phyloP scores from a whole-genome alignment of 2,888 invertebrate species.

The Nysson spinosus region DNA sequence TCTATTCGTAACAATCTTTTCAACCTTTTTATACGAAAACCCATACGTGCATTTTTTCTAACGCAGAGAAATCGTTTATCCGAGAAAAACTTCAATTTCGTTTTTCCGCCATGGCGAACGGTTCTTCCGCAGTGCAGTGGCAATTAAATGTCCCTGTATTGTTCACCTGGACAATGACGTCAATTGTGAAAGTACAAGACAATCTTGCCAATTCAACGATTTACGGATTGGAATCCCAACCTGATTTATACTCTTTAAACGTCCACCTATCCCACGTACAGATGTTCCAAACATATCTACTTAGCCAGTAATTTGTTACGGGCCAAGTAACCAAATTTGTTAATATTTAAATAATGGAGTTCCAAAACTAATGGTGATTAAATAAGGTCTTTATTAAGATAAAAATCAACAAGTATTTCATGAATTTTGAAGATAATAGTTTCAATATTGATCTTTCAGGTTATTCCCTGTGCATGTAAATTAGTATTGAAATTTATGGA shows the following conservation, averaged over 20 bases:
- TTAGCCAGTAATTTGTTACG: no score
- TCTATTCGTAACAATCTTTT: neutral
- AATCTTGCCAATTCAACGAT: neutral
- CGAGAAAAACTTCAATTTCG: neutral
- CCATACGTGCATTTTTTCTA: neutral
- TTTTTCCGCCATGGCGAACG: conserved; percentile 3
- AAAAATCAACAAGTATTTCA: no score
- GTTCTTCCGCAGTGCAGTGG: conserved; percentile 43
- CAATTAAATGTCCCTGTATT: conserved; percentile 34
- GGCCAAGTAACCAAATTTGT: no score
- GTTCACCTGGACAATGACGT: conserved; percentile 13
- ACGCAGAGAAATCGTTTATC: neutral
- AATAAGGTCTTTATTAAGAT: no score
- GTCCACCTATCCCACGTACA: no score
- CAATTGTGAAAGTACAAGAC: neutral
- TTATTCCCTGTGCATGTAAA: no score
- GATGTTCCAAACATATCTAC: no score
- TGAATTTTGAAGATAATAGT: no score
- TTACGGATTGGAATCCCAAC: neutral
- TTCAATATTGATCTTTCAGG: no score
- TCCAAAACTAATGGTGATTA: no score
- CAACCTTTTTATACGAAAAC: neutral
- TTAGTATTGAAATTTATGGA: no score
- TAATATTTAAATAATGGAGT: no score
- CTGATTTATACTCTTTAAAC: neutral